These are phyloP conservation scores for Ascidia mentula DNA, from an alignment of 23 tunicate species.

Conservation along the genomic window DNA sequence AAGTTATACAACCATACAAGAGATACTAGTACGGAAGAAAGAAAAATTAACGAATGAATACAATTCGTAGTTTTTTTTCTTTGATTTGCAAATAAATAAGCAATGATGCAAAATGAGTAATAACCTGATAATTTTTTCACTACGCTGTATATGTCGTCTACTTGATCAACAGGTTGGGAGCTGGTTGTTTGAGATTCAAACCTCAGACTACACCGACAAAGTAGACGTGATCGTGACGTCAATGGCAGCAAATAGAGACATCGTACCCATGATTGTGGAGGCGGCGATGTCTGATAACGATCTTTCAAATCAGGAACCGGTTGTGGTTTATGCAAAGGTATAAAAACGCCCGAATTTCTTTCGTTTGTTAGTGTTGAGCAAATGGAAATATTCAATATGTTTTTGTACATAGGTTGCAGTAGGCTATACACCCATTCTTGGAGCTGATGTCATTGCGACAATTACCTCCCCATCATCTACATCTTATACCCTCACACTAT, in stretches of 20 bases:
- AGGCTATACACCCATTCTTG: conserved; percentile 45
- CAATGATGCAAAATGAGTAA: not conserved
- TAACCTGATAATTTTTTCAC: too few species aligned
- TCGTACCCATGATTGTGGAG: conserved; percentile 47
- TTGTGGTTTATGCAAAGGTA: conserved; percentile 69
- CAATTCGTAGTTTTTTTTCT: too few species aligned
- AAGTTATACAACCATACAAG: too few species aligned
- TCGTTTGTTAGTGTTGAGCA: too few species aligned
- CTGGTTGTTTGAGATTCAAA: not conserved
- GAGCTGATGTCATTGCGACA: conserved; percentile 42
- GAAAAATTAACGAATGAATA: too few species aligned
- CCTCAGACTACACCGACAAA: not conserved
- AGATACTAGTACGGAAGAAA: too few species aligned
- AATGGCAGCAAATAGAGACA: conserved; percentile 36
- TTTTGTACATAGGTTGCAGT: conserved; percentile 57
- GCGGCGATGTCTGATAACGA: conserved; percentile 45
- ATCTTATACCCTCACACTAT: conserved; percentile 3
- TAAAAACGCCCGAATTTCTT: too few species aligned
- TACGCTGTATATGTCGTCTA: too few species aligned
- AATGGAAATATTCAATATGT: too few species aligned
- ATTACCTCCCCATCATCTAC: conserved; percentile 16
- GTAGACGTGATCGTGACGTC: conserved; percentile 43
- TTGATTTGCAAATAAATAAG: too few species aligned
- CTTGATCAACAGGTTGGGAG: not conserved
- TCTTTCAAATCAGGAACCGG: conserved; percentile 20